phyloP scores from a whole-genome alignment of 2,113 vertebrate genomes.

The Ranitomeya variabilis region DNA sequence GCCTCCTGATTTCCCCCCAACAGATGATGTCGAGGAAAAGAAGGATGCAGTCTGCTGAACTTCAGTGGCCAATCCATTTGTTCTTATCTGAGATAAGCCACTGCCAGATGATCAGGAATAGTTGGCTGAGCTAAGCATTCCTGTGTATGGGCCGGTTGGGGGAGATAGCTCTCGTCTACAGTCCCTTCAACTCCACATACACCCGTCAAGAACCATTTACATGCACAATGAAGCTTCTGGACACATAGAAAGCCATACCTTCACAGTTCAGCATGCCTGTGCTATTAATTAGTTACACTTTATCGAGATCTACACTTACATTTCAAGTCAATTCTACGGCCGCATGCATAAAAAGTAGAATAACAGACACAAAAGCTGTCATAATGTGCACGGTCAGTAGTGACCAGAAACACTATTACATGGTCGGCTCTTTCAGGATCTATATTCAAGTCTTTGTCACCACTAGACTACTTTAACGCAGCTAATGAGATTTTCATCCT shows the following conservation, averaged over 20 bases:
- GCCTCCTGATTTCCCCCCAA: too few species aligned
- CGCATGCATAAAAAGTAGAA: not conserved
- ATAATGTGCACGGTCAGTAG: not conserved
- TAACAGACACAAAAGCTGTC: not conserved
- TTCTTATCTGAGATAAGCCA: too few species aligned
- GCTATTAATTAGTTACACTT: not conserved
- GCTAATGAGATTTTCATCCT: slow-evolving; percentile 20
- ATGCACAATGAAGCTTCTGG: not conserved
- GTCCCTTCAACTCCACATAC: too few species aligned
- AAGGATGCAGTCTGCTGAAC: too few species aligned
- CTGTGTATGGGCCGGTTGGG: too few species aligned
- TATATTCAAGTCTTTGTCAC: slow-evolving; percentile 39
- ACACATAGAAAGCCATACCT: not conserved
- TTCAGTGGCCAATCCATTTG: too few species aligned
- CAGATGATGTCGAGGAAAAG: too few species aligned
- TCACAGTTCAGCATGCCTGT: not conserved
- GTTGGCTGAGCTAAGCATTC: too few species aligned
- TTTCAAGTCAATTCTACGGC: not conserved
- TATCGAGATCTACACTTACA: not conserved
- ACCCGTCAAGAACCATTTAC: not conserved
- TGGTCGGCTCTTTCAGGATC: not conserved
- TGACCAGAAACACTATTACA: slow-evolving; percentile 19
- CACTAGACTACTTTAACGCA: slow-evolving; percentile 9
- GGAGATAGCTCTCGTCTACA: not conserved
- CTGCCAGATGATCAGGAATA: too few species aligned